Evolutionary conservation across 2,888 invertebrate species (phyloP).

Genomic region (Oscheius myriophilus): DNA sequence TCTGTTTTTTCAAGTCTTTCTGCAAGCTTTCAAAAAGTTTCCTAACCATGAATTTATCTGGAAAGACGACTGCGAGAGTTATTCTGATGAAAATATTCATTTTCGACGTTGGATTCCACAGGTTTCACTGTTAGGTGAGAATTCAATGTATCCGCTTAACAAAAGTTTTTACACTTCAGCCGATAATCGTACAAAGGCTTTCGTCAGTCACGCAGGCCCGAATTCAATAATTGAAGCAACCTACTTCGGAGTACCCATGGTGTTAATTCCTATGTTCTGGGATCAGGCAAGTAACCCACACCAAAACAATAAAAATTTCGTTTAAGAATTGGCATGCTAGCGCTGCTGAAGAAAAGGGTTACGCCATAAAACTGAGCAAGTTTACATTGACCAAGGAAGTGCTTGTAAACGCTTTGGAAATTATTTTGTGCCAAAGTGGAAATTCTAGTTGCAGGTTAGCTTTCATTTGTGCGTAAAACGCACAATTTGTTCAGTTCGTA

Average conservation of each 20-base stretch:
- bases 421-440: too few relatives aligned
- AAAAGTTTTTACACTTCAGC: conserved; percentile 25
- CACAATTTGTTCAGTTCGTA: too few relatives aligned
- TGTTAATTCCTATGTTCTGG: conserved; percentile 33
- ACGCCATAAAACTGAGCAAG: conserved; percentile 21
- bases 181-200: conserved; percentile 30
- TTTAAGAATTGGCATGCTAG: conserved; percentile 33
- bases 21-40: conserved; percentile 30
- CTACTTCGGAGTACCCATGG: conserved; percentile 33
- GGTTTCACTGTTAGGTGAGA: conserved; percentile 33
- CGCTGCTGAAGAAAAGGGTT: not conserved
- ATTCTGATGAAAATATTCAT: conserved; percentile 31
- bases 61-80: conserved; percentile 20
- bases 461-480: too few relatives aligned
- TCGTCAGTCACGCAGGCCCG: conserved; percentile 36
- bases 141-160: not conserved
- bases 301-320: not conserved
- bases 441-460: too few relatives aligned
- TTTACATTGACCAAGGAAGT: conserved; percentile 23
- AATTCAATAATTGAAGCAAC: conserved; percentile 34
- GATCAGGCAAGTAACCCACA: conserved; percentile 23
- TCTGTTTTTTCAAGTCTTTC: conserved; percentile 24
- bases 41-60: conserved; percentile 34
- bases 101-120: conserved; percentile 33
- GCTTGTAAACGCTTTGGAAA: conserved; percentile 19